Evolutionary conservation across 1,140 invertebrate species (phyloP).

Genomic region (Fopius arisanus): DNA sequence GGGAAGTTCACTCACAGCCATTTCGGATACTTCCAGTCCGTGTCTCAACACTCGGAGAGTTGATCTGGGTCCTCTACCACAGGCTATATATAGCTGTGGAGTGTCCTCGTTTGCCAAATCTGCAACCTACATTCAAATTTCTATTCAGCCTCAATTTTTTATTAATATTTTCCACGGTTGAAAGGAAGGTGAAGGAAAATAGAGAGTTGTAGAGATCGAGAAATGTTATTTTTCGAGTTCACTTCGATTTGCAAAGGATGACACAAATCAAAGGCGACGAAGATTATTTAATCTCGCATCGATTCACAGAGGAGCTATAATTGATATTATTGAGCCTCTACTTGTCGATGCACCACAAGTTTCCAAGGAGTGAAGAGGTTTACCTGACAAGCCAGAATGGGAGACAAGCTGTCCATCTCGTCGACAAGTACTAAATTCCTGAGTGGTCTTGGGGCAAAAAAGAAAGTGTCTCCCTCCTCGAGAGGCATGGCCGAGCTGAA

Average conservation of each 20-base stretch:
- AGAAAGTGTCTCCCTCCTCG: constrained; percentile 99
- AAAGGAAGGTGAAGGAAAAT: background rate
- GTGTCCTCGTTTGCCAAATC: constrained; percentile 97
- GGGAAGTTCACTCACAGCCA: constrained; percentile 99
- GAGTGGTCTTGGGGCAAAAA: constrained; percentile 93
- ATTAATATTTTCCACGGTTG: constrained; percentile 5
- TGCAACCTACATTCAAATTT: constrained; percentile 66
- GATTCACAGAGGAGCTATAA: constrained; percentile 43
- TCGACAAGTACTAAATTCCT: constrained; percentile 98
- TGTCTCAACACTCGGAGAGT: constrained; percentile 93
- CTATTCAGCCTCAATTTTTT: background rate
- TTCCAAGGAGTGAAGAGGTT: background rate
- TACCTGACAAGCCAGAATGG: constrained; percentile 89
- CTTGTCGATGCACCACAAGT: constrained; percentile 44
- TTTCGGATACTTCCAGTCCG: constrained; percentile 97
- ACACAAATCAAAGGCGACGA: constrained; percentile 58
- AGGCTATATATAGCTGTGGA: constrained; percentile 95
- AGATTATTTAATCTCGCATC: constrained; percentile 52
- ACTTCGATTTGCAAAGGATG: constrained; percentile 51
- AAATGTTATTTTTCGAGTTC: constrained; percentile 52
- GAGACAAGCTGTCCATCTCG: constrained; percentile 96
- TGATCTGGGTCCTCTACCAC: constrained; percentile 94
- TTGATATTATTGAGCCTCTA: constrained; percentile 40
- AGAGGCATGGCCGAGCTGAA: constrained; percentile 98
- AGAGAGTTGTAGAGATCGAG: background rate